These are phyloP conservation scores for Apotomis capreana DNA, from an alignment of 2,888 invertebrate species.

Conservation along the genomic window DNA sequence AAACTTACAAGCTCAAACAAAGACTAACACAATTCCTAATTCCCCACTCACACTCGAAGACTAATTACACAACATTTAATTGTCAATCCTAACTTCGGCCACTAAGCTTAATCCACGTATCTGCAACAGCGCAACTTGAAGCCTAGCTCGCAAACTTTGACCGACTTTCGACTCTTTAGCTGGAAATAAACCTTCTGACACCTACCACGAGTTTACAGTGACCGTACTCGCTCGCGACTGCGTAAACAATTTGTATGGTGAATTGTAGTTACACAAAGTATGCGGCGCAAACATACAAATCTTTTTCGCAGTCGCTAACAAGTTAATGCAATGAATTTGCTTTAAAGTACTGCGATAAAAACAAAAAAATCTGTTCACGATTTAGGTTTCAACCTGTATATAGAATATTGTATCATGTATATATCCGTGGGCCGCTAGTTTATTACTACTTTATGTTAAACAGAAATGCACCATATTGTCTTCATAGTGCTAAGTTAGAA, in stretches of 20 bases:
- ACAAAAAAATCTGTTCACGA: neutral
- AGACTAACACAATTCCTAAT: slow-evolving; percentile 4
- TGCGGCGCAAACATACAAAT: too few species aligned
- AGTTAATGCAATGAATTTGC: too few species aligned
- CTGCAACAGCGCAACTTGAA: slow-evolving; percentile 44
- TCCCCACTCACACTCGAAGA: neutral
- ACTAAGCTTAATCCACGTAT: slow-evolving; percentile 31
- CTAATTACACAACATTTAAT: slow-evolving; percentile 30
- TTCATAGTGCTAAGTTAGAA: slow-evolving; percentile 35
- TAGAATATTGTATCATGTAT: neutral
- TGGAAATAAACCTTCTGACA: slow-evolving; percentile 42
- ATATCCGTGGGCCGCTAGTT: neutral
- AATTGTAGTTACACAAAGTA: too few species aligned
- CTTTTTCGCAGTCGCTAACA: too few species aligned
- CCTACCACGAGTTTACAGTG: too few species aligned
- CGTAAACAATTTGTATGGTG: too few species aligned
- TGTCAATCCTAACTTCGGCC: slow-evolving; percentile 23
- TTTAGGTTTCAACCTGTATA: neutral
- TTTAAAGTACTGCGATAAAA: too few species aligned
- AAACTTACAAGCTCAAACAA: neutral
- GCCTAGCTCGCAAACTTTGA: slow-evolving; percentile 49
- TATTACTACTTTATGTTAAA: slow-evolving; percentile 24
- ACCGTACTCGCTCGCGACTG: too few species aligned
- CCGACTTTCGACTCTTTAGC: slow-evolving; percentile 51
- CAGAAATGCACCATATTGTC: slow-evolving; percentile 35